Conservation (phyloP, 2,888 invertebrate species). For the Drosophila paranaensis region DNA sequence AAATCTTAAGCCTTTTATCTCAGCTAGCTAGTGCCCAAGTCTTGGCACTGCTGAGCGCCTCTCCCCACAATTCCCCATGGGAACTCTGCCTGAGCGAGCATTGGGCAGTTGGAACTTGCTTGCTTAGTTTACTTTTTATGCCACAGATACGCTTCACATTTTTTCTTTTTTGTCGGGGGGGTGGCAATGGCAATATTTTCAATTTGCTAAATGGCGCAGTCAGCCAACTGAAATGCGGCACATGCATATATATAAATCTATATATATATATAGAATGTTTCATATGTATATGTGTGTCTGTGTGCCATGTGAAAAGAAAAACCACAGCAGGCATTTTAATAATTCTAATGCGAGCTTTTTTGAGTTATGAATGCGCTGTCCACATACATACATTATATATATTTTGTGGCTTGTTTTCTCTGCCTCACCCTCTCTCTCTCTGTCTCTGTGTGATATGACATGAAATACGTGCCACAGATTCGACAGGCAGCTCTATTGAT, state of each 20-base stretch:
- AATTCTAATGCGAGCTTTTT: conserved; percentile 73
- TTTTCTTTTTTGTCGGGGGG: conserved; percentile 17
- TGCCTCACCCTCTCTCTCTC: background rate
- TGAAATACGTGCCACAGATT: conserved; percentile 45
- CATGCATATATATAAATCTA: conserved; percentile 30
- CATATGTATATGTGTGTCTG: conserved; percentile 36
- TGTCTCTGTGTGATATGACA: conserved; percentile 13
- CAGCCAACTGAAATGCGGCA: conserved; percentile 71
- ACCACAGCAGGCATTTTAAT: conserved; percentile 78
- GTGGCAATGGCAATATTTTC: conserved; percentile 69
- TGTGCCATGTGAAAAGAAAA: conserved; percentile 52
- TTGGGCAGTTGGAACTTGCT: background rate
- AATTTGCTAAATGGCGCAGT: conserved; percentile 76
- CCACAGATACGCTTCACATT: conserved; percentile 27
- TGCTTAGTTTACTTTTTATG: conserved; percentile 22
- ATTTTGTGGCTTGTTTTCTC: conserved; percentile 9
- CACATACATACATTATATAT: background rate
- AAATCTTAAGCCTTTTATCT: too few species aligned
- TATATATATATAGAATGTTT: conserved; percentile 21
- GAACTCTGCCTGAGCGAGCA: background rate
- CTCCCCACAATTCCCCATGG: too few species aligned
- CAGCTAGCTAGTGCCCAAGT: too few species aligned
- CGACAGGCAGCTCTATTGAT: conserved; percentile 28
- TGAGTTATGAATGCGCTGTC: conserved; percentile 54
- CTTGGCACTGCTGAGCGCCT: too few species aligned